These are phyloP conservation scores for Anolis sagrei DNA, from an alignment of 2,113 vertebrate species.

Conservation along the genomic window DNA sequence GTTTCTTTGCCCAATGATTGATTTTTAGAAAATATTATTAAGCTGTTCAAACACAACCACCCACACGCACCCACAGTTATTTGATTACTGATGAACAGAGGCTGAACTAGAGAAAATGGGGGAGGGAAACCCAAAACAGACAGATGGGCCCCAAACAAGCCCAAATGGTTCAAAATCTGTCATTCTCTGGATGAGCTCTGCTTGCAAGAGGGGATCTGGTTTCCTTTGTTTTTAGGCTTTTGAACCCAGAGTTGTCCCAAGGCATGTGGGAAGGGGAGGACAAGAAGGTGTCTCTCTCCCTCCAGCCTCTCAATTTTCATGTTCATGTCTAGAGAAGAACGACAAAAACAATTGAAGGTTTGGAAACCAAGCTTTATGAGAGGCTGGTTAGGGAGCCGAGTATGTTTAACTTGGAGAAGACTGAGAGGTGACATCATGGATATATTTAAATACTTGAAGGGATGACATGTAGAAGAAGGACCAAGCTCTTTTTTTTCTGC, in stretches of 20 bases:
- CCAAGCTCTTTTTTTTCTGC: too few relatives aligned
- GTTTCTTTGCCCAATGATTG: background rate
- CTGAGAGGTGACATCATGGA: too few relatives aligned
- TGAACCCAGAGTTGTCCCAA: background rate
- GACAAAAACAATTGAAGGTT: background rate
- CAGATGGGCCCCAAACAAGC: background rate
- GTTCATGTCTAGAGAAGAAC: background rate
- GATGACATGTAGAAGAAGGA: too few relatives aligned
- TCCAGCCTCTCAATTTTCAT: background rate
- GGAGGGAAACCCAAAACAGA: background rate
- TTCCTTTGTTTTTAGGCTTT: background rate
- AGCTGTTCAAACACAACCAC: background rate
- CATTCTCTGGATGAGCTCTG: background rate
- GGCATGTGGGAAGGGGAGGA: background rate
- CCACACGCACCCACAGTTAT: background rate
- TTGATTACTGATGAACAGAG: background rate
- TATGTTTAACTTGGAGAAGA: background rate
- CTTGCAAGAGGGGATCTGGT: background rate
- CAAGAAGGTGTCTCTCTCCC: background rate
- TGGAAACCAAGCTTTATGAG: background rate
- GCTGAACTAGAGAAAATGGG: background rate
- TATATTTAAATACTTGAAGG: too few relatives aligned
- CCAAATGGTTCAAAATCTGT: slow-evolving; percentile 1
- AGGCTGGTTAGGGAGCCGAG: background rate
- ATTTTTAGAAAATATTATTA: background rate